phyloP scores from a whole-genome alignment of 2,113 vertebrate genomes.

The Capreolus pygargus region DNA sequence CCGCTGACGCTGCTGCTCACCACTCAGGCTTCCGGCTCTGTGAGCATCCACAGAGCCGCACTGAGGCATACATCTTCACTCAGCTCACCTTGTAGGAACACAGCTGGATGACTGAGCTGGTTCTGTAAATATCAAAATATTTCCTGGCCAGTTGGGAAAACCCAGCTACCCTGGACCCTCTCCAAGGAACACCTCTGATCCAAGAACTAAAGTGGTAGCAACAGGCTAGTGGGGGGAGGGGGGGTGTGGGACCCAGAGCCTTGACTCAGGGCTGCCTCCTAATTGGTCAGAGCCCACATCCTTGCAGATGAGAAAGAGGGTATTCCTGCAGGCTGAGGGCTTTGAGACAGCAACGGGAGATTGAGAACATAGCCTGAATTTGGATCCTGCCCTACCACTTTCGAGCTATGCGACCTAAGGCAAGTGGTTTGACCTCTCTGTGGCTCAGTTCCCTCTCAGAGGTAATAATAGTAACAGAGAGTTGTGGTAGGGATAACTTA shows the following conservation, averaged over 20 bases:
- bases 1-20: not conserved
- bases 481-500: no score
- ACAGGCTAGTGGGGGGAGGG: fast-evolving
- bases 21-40: fast-evolving
- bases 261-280: not conserved
- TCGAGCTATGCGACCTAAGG: not conserved
- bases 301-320: not conserved
- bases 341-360: not conserved
- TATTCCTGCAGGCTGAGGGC: not conserved
- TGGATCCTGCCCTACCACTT: not conserved
- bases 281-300: not conserved
- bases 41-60: fast-evolving
- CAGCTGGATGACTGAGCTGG: not conserved
- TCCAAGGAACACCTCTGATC: not conserved
- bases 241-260: not conserved
- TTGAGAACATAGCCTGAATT: not conserved
- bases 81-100: not conserved
- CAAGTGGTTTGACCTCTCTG: not conserved
- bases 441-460: not conserved
- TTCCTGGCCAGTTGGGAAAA: not conserved
- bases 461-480: not conserved
- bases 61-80: not conserved
- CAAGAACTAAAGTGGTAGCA: not conserved
- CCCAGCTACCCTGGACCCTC: not conserved
- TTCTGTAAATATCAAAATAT: not conserved